Evolutionary conservation across 2,113 vertebrate genomes (phyloP).

Genomic region (Balaenoptera acutorostrata): DNA sequence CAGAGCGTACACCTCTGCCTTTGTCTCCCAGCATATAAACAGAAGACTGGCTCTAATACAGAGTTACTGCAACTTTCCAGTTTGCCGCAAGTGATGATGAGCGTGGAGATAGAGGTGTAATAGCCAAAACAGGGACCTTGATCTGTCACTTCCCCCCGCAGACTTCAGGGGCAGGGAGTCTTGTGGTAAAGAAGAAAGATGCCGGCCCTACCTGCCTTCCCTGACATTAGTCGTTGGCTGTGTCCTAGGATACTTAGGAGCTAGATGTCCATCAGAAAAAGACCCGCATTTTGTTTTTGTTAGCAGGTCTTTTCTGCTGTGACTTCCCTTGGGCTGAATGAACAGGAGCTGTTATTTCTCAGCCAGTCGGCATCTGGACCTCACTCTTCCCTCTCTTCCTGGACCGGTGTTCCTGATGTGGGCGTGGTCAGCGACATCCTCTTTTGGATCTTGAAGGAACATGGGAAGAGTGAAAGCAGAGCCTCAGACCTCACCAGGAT

Average conservation of each 20-base stretch:
- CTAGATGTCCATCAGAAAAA: background rate
- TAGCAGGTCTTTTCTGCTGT: constrained; percentile 98
- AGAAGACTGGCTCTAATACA: background rate
- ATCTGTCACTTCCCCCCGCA: background rate
- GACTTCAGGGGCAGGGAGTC: background rate
- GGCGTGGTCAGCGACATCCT: constrained; percentile 94
- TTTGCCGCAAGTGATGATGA: background rate
- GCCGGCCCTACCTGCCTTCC: background rate
- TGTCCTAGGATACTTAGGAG: background rate
- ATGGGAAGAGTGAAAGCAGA: constrained; percentile 79
- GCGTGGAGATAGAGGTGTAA: background rate
- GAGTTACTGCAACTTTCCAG: background rate
- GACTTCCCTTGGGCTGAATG: constrained; percentile 95
- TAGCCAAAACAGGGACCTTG: too few relatives aligned
- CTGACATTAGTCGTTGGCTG: background rate
- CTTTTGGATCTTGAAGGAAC: constrained; percentile 92
- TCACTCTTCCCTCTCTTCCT: constrained; percentile 85
- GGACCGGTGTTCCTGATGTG: constrained; percentile 89
- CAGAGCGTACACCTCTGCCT: background rate
- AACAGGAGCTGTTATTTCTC: constrained; percentile 97
- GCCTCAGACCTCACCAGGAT: constrained; percentile 91
- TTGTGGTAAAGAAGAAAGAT: background rate
- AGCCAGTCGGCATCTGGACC: constrained; percentile 90
- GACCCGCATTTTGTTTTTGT: constrained; percentile 79
- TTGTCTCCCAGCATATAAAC: background rate